Conservation (phyloP, 2,797 vertebrate species). For the Phoebastria nigripes region DNA sequence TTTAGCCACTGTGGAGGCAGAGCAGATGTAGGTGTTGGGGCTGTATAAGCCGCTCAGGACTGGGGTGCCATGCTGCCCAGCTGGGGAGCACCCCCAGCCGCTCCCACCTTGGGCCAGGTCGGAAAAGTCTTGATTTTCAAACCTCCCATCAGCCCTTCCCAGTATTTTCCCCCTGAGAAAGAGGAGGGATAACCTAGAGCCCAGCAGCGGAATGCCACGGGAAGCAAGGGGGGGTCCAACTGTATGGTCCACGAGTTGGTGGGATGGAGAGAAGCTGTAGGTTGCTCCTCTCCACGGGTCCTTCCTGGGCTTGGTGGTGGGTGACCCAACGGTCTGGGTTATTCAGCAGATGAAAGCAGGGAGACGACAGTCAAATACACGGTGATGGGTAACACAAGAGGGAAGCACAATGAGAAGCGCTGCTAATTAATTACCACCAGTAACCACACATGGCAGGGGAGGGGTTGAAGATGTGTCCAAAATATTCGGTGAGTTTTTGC, state of each 20-base stretch:
- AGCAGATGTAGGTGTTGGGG: fast-evolving
- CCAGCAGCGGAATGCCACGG: not conserved
- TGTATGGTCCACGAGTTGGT: fast-evolving
- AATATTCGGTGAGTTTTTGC: fast-evolving
- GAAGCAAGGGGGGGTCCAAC: not conserved
- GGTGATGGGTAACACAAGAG: not conserved
- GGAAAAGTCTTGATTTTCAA: not conserved
- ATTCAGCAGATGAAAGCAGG: too few relatives aligned
- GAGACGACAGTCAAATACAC: fast-evolving
- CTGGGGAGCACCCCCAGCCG: not conserved
- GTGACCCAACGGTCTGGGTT: too few relatives aligned
- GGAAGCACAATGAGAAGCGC: too few relatives aligned
- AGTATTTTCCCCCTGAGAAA: not conserved
- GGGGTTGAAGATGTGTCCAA: fast-evolving
- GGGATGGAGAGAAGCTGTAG: not conserved
- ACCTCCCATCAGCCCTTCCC: not conserved
- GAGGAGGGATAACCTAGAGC: not conserved
- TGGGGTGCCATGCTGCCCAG: not conserved
- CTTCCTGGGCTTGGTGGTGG: not conserved
- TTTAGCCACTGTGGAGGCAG: not conserved
- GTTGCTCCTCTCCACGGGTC: fast-evolving
- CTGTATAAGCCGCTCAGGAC: not conserved
- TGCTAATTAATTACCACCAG: not conserved
- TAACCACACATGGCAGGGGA: fast-evolving
- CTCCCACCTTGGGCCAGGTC: fast-evolving